These are phyloP conservation scores for Arctia plantaginis DNA, from an alignment of 2,888 invertebrate species.

Conservation along the genomic window DNA sequence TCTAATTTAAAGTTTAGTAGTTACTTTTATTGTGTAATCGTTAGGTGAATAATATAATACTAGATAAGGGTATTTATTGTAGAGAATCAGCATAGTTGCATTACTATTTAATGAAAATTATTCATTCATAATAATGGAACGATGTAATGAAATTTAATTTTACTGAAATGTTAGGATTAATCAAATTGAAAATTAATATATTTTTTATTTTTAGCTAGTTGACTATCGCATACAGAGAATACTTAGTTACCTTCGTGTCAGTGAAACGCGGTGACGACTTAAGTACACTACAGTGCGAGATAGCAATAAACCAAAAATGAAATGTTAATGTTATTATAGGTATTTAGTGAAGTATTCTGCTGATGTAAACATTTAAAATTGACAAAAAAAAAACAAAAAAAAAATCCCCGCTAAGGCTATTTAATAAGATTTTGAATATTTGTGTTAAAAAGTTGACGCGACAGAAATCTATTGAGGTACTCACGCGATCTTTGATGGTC, in stretches of 20 bases:
- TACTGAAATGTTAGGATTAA: constrained; percentile 79
- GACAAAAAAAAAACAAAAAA: constrained; percentile 78
- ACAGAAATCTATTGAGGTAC: constrained; percentile 74
- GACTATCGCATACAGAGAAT: constrained; percentile 79
- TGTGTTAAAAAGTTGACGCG: constrained; percentile 78
- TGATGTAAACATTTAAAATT: constrained; percentile 84
- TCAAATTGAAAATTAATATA: constrained; percentile 84
- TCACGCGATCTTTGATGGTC: constrained; percentile 65
- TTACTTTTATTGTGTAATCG: constrained; percentile 85
- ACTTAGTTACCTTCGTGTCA: constrained; percentile 73
- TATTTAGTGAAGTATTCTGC: constrained; percentile 84
- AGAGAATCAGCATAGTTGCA: constrained; percentile 83
- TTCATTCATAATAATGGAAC: constrained; percentile 84
- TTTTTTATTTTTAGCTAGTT: constrained; percentile 87
- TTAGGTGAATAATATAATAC: constrained; percentile 81
- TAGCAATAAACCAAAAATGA: constrained; percentile 87
- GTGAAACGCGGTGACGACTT: constrained; percentile 58
- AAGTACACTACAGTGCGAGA: constrained; percentile 76
- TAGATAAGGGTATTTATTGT: constrained; percentile 87
- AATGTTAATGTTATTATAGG: constrained; percentile 83
- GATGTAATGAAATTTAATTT: constrained; percentile 78
- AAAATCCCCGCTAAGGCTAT: constrained; percentile 84
- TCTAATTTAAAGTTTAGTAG: constrained; percentile 85
- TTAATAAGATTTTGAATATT: constrained; percentile 81
- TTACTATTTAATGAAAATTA: constrained; percentile 81